A percentile compares a stretch with the other conserved stretches of the same genome.
Conservation (phyloP, 2,888 invertebrate genomes). For the Mimumesa dahlbomi region DNA sequence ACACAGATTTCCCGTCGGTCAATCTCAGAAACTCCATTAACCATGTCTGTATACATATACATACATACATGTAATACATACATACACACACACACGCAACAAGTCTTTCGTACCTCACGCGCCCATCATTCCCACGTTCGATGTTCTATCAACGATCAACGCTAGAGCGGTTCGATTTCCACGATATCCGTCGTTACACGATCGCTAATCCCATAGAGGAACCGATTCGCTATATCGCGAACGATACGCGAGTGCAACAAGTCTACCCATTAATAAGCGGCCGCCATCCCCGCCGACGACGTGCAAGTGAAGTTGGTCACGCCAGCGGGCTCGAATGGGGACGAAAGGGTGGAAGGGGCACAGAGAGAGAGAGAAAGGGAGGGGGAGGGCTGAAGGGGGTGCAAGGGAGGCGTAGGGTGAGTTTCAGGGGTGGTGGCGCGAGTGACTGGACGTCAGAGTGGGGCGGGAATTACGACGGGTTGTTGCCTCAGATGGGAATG, state of each 20-base stretch:
- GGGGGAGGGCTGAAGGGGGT: constrained; percentile 1
- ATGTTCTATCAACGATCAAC: too few species aligned
- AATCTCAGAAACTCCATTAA: too few species aligned
- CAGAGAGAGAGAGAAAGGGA: constrained; percentile 11
- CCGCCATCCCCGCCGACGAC: constrained; percentile 23
- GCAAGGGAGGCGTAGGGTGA: constrained; percentile 5
- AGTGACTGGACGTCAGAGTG: constrained; percentile 28
- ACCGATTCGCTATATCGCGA: constrained; percentile 14
- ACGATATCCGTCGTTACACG: background rate
- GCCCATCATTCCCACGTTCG: too few species aligned
- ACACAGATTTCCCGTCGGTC: too few species aligned
- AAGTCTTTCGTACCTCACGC: too few species aligned
- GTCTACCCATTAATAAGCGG: constrained; percentile 65
- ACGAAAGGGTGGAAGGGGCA: constrained; percentile 20
- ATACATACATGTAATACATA: too few species aligned
- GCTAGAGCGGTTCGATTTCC: too few species aligned
- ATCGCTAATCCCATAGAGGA: background rate
- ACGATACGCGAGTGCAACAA: constrained; percentile 58
- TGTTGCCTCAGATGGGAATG: constrained; percentile 31
- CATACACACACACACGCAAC: too few species aligned
- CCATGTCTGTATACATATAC: too few species aligned
- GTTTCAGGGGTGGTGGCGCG: constrained; percentile 13
- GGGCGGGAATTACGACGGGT: constrained; percentile 34
- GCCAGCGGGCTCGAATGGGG: constrained; percentile 38
- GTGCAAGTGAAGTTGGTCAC: constrained; percentile 52